Evolutionary conservation across 2,888 invertebrate genomes (phyloP), one percentile per base, ranked within the genome.

Genomic region (Spilosoma lubricipeda): DNA sequence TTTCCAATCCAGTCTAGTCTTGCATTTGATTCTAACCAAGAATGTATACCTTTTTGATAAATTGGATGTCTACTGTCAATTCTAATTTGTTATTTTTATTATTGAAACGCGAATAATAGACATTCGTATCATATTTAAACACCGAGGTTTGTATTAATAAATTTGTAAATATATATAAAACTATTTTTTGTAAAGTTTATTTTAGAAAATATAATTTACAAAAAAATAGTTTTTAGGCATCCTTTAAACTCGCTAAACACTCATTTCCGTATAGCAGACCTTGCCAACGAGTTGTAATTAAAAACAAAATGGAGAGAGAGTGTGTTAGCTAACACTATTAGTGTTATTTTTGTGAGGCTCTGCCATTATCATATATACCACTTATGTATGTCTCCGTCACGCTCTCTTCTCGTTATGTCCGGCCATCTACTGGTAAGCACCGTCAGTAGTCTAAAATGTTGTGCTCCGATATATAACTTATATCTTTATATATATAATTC

Each of bases 361-460:
- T 30, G 39, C 67, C 75, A 80, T 79, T 83, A 78, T 76, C 78
- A 72, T 75, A 71, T 69, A 71, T 64, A 76, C 30, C 63, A 63
- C 70, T 78, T 82, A 78, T 76, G 76, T 72, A 64, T 64, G 67
- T 72, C 64, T 27, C 33, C 73, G 83, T 83, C 69, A 85, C 83
- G 83, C 83, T 83, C 83, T 83, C 83, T 83, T 80, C 85, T 18
- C 70, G n/a, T 52, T 70, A 23, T 59, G 73, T 77, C 71, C 74
- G 82, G 79, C 73, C 74, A 71, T 66, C 56, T 20, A 64, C 80
- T 80, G 73, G 63, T 78, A 48, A 77, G 80, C 72, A 56, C 77
- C 78, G 77, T 74, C 48, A 66, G 64, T 20, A 9, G 23, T 27
- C 36, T 56, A 70, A 33, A 27, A 2, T 27, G 45, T 73, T 4